Conservation (phyloP, 2,113 vertebrate genomes). For the Pterocles burchelli region DNA sequence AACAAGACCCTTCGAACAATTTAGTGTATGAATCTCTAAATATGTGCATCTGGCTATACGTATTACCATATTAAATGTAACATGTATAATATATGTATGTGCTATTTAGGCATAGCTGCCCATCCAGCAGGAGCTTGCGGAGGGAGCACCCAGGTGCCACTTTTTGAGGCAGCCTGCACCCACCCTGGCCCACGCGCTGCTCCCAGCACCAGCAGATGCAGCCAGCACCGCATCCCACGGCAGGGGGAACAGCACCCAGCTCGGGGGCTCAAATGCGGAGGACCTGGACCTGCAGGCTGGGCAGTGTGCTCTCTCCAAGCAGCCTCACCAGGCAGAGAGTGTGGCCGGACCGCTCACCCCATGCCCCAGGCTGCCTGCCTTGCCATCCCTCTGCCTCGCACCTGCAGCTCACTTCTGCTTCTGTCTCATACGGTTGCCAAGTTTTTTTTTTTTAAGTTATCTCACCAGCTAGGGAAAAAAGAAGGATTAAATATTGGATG, state of each 20-base stretch:
- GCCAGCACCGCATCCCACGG: neutral
- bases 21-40: neutral
- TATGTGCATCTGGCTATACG: neutral
- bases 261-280: fast-evolving
- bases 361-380: neutral
- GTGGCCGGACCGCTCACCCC: fast-evolving
- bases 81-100: neutral
- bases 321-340: neutral
- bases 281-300: neutral
- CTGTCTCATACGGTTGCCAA: neutral
- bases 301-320: neutral
- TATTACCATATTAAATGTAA: neutral
- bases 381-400: fast-evolving
- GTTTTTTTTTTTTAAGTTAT: neutral
- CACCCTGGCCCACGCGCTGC: neutral
- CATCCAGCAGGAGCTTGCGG: neutral
- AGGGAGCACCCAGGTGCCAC: neutral
- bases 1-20: neutral
- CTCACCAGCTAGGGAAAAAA: neutral
- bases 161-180: neutral
- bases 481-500: neutral
- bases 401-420: neutral
- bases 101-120: neutral
- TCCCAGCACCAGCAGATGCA: neutral
- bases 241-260: neutral